Evolutionary conservation across 92 coral and sea anemone genomes (phyloP), one percentile per base, ranked within the genome.

Genomic region (Umimayanthus kanabou): DNA sequence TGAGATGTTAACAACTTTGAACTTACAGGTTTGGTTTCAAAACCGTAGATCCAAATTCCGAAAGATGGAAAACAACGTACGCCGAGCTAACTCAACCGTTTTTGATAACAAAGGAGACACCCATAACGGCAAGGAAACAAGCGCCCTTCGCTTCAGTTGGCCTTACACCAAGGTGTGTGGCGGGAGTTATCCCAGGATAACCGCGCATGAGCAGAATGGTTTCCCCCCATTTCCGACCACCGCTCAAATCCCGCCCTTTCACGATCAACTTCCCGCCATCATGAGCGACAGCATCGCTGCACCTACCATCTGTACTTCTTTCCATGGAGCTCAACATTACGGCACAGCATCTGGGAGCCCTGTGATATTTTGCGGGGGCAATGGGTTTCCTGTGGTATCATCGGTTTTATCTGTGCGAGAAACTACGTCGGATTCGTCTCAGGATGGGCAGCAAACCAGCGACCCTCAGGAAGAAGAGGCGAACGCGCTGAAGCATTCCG

Each of bases 1-100:
- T 53, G 58, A 0, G 58, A 11, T 13, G 20, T 18, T 14, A 1
- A 53, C 58, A 2, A 53, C 58, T 53, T 1, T 13, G 18, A 47
- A 11, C 22, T 40, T 79, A 2, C 76, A 91, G 93, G 93, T 91
- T 88, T 91, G 93, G 93, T 91, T 91, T 57, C 93, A 91, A 85
- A 91, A 91, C 71, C 91, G 93, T 64, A 77, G 93, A 15, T 88
- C 93, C 57, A 91, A 85, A 78, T 91, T 88, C 87, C 84, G 93
- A 30, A 91, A 85, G 39, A 79, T 33, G 50, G 81, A 91, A 77
- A 84, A 91, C 89, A 91, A 88, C 57, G 6, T 39, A 26, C 81
- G 66, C 20, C 65, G 49, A 9, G 45, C 90, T 39, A 16, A 18
- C 29, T 40, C 45, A 45, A 45, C 50, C 42, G 57, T 29, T 33